These are phyloP conservation scores for Brachionus paranguensis DNA, from an alignment of 1,140 invertebrate genomes.

Conservation along the genomic window DNA sequence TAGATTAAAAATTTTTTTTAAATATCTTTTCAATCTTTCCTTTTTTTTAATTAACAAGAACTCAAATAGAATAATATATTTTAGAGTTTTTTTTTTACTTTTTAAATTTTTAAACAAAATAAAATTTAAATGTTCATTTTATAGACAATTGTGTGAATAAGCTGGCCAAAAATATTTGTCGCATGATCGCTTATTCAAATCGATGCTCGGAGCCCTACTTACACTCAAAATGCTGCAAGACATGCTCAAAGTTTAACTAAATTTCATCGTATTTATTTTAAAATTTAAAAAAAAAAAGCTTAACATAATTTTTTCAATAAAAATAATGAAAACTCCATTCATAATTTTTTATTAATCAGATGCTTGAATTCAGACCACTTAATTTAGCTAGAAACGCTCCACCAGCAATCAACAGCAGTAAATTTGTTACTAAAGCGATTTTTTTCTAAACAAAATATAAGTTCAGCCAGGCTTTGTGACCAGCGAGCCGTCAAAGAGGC, in stretches of 20 bases:
- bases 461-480: background rate
- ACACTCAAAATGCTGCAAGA: slow-evolving; percentile 17
- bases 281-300: background rate
- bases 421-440: background rate
- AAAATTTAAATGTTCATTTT: no score
- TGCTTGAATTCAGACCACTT: background rate
- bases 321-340: background rate
- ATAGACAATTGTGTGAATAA: background rate
- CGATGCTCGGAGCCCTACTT: slow-evolving; percentile 12
- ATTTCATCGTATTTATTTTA: background rate
- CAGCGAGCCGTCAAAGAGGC: background rate
- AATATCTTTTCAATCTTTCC: no score
- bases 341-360: background rate
- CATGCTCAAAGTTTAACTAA: background rate
- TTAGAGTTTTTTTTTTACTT: no score
- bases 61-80: no score
- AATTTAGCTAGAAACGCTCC: background rate
- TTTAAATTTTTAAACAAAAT: background rate
- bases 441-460: background rate
- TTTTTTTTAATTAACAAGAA: no score
- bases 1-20: no score
- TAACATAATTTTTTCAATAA: background rate
- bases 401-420: background rate
- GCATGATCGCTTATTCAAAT: slow-evolving; percentile 4
- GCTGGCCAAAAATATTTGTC: background rate